Conservation (phyloP, 2,888 invertebrate genomes). For the Steinernema carpocapsae region DNA sequence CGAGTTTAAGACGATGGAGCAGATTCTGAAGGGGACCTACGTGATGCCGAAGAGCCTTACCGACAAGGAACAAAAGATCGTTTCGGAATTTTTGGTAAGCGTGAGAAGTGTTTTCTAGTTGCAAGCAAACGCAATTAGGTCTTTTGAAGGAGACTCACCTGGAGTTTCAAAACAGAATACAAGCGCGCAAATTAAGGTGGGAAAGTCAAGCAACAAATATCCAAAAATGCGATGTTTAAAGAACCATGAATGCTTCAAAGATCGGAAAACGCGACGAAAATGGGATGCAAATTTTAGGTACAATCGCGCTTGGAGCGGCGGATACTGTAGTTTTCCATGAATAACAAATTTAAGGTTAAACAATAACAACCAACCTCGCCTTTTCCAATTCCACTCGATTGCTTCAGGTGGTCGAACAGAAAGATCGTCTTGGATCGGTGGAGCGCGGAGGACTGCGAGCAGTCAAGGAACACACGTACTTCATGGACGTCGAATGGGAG, state of each 20-base stretch:
- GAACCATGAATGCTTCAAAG: no score
- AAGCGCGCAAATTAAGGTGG: slow-evolving; percentile 71
- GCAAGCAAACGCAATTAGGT: background rate
- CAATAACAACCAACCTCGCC: no score
- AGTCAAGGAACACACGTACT: slow-evolving; percentile 86
- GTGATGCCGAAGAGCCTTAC: slow-evolving; percentile 40
- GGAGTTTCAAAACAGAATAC: background rate
- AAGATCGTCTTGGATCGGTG: slow-evolving; percentile 45
- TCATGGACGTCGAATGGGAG: slow-evolving; percentile 83
- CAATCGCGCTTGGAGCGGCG: no score
- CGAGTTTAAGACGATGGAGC: slow-evolving; percentile 94
- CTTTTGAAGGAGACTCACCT: background rate
- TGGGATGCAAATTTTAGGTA: no score
- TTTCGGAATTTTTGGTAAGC: slow-evolving; percentile 27
- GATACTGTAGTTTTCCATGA: no score
- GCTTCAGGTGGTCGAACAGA: slow-evolving; percentile 72
- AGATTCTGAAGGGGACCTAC: slow-evolving; percentile 76
- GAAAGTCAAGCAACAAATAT: slow-evolving; percentile 76
- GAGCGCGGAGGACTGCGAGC: slow-evolving; percentile 69
- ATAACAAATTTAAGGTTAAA: no score
- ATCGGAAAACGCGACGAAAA: no score
- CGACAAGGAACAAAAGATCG: background rate
- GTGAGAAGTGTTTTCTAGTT: background rate
- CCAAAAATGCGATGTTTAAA: slow-evolving; percentile 61
- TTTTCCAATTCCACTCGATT: no score